phyloP scores from a whole-genome alignment of 2,888 invertebrate species.

The Nomada ruficornis region DNA sequence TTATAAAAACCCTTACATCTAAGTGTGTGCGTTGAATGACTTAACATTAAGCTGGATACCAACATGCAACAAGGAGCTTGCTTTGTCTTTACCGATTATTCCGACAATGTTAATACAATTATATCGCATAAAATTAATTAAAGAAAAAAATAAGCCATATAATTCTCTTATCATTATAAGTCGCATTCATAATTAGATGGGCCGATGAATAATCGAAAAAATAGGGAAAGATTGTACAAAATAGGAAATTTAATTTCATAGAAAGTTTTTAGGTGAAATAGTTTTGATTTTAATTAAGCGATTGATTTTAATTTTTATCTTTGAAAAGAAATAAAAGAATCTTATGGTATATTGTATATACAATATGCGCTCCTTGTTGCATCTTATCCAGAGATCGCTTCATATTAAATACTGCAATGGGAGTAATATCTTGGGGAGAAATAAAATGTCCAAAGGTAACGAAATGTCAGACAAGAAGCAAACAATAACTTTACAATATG shows the following conservation, averaged over 20 bases:
- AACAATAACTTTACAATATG: not conserved
- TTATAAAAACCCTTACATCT: slow-evolving; percentile 79
- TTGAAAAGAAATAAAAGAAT: no score
- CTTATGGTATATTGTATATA: not conserved
- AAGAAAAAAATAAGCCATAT: not conserved
- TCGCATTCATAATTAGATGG: not conserved
- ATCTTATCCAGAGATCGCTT: slow-evolving; percentile 39
- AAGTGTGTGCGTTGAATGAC: slow-evolving; percentile 81
- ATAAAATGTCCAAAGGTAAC: slow-evolving; percentile 22
- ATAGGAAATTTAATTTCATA: not conserved
- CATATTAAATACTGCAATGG: slow-evolving; percentile 46
- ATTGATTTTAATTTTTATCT: no score
- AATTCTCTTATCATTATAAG: not conserved
- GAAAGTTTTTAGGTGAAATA: not conserved
- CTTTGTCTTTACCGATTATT: not conserved
- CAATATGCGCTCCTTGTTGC: slow-evolving; percentile 51
- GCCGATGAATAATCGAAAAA: not conserved
- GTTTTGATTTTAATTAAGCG: no score
- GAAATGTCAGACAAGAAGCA: not conserved
- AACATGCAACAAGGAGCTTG: slow-evolving; percentile 56
- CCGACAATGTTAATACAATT: not conserved
- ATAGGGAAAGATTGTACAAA: no score
- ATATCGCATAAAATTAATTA: not conserved
- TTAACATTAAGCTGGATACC: slow-evolving; percentile 72
- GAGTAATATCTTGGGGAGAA: slow-evolving; percentile 52